Evolutionary conservation across 2,113 vertebrate species (phyloP), one percentile per base, ranked within the genome.

Genomic region (Malurus melanocephalus): DNA sequence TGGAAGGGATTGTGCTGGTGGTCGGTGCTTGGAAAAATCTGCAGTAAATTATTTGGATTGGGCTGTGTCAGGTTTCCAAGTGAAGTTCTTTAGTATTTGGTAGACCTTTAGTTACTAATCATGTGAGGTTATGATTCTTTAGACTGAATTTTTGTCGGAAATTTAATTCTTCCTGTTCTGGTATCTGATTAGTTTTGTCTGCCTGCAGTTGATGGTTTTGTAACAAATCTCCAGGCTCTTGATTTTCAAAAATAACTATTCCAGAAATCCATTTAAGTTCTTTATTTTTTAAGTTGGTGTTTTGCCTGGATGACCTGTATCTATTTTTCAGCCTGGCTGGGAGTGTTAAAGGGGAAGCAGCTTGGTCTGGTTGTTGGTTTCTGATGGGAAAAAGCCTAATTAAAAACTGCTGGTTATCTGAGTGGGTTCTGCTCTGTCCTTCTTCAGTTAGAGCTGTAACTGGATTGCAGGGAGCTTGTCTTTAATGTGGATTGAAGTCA

Each of bases 201-300:
- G 21, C 35, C 7, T 43, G 14, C 26, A 87, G 11, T 13, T 49
- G 62, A 23, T 85, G 76, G 62, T 35, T 79, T 75, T 76, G 46
- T 85, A 77, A 66, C 42, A 80, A 35, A 65, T 49, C 69, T 89
- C 32, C 28, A 33, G 24, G 42, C 74, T 84, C 32, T 23, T 66
- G 67, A 52, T 68, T 87, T 90, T 59, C 55, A 85, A 75, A 81
- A 89, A 88, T 42, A 84, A 67, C 56, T 60, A n/a, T 80, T 89
- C 40, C 16, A 87, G 43, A 66, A 92, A 53, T 75, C 14, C 10
- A 8, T 69, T 82, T 38, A 42, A 78, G 20, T 80, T 80, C 15
- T 38, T 0, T 40, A 10, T 48, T 72, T 56, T 68, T 23, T 42
- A 57, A 91, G 59, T n/a, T 59, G 17, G 1, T 73, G 5, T 46